phyloP scores from a whole-genome alignment of 2,888 invertebrate species.

The Andrena dorsata region DNA sequence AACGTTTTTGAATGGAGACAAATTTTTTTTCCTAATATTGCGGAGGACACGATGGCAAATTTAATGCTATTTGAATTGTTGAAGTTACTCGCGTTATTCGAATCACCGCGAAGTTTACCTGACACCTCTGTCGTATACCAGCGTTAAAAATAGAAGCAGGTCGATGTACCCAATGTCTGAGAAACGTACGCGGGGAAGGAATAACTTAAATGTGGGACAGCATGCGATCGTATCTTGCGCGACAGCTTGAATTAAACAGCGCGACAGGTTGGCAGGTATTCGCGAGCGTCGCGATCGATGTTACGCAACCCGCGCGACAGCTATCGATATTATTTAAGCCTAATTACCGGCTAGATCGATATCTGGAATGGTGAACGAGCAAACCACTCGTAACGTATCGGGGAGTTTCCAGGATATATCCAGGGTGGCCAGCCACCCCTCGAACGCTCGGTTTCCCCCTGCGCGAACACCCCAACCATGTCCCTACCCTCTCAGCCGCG shows the following conservation, averaged over 20 bases:
- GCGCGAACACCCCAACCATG: conserved; percentile 64
- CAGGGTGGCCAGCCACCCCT: conserved; percentile 58
- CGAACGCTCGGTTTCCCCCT: conserved; percentile 71
- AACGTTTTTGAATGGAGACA: no score
- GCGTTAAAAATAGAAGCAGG: conserved; percentile 50
- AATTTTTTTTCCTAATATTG: no score
- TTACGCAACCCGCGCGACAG: not conserved
- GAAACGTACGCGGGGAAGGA: conserved; percentile 20
- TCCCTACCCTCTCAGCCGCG: conserved; percentile 79
- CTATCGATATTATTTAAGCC: conserved; percentile 47
- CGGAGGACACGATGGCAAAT: no score
- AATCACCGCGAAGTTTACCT: conserved; percentile 11
- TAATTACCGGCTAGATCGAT: conserved; percentile 60
- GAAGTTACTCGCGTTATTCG: no score
- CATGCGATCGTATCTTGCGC: conserved; percentile 44
- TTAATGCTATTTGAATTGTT: no score
- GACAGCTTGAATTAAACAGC: conserved; percentile 34
- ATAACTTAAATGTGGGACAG: conserved; percentile 57
- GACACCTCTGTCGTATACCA: conserved; percentile 15
- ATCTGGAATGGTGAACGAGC: conserved; percentile 49
- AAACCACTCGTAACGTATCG: conserved; percentile 45
- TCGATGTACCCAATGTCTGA: conserved; percentile 52
- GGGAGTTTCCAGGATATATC: conserved; percentile 63
- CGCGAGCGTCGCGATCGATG: conserved; percentile 38
- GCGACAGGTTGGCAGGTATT: conserved; percentile 31